phyloP scores from a whole-genome alignment of 2,888 invertebrate genomes.

The Scaeva pyrastri region DNA sequence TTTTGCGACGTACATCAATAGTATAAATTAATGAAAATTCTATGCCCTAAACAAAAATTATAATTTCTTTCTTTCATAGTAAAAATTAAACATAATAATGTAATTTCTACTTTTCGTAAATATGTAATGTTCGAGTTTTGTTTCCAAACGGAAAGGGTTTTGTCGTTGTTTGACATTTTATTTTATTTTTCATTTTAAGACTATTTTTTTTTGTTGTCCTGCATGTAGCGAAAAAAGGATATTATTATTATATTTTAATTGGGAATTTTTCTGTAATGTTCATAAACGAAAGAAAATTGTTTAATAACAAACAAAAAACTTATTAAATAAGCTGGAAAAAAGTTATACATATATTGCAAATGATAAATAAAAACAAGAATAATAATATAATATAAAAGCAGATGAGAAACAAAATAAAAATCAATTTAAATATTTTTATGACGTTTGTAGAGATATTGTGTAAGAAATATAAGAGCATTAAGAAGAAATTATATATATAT shows the following conservation, averaged over 20 bases:
- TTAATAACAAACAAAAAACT: constrained; percentile 27
- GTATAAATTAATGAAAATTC: background rate
- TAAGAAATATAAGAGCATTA: constrained; percentile 70
- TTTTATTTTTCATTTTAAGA: background rate
- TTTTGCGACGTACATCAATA: background rate
- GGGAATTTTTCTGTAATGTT: constrained; percentile 58
- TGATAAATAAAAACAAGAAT: constrained; percentile 34
- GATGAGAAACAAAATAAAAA: constrained; percentile 33
- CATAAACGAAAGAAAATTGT: constrained; percentile 54
- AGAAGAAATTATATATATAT: constrained; percentile 71
- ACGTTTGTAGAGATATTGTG: constrained; percentile 74
- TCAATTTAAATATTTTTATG: constrained; percentile 74
- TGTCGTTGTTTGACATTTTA: constrained; percentile 27
- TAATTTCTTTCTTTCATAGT: constrained; percentile 27
- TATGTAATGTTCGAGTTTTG: background rate
- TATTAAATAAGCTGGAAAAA: constrained; percentile 43
- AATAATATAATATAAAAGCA: constrained; percentile 8
- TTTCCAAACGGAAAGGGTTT: constrained; percentile 6
- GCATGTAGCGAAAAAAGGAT: constrained; percentile 49
- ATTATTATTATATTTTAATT: constrained; percentile 58
- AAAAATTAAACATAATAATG: background rate
- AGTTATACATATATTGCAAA: constrained; percentile 63
- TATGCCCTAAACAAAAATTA: constrained; percentile 2
- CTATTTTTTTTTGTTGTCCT: constrained; percentile 47
- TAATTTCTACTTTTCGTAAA: background rate